phyloP scores from a whole-genome alignment of 1,140 invertebrate genomes.

The Atta texana region DNA sequence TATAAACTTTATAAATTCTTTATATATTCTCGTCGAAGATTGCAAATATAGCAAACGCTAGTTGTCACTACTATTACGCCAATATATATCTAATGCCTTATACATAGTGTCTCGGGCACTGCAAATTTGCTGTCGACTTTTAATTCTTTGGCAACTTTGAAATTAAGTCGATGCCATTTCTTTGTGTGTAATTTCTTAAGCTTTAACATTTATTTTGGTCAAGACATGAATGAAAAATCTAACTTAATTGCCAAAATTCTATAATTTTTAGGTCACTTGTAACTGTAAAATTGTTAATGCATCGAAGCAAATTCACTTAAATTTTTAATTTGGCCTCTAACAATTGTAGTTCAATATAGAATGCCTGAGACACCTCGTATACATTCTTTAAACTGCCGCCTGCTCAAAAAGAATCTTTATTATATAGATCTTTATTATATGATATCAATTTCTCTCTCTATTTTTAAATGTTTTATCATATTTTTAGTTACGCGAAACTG shows the following conservation, averaged over 20 bases:
- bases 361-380: conserved; percentile 7
- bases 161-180: conserved; percentile 1
- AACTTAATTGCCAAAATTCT: conserved; percentile 4
- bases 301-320: conserved; percentile 18
- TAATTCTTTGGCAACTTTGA: conserved; percentile 24
- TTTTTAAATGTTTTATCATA: conserved; percentile 61
- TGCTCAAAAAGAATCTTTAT: conserved; percentile 69
- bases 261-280: neutral
- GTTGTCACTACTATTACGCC: conserved; percentile 62
- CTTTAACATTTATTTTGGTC: conserved; percentile 20
- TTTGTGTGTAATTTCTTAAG: neutral
- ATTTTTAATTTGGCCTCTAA: conserved; percentile 25
- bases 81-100: conserved; percentile 57
- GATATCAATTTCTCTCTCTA: conserved; percentile 59
- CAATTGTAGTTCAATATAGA: neutral
- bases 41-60: conserved; percentile 65
- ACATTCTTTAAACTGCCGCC: conserved; percentile 63
- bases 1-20: conserved; percentile 60
- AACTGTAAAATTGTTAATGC: neutral
- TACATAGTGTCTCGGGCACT: conserved; percentile 59
- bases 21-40: conserved; percentile 64
- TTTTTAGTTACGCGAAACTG: conserved; percentile 63
- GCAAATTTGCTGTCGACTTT: neutral
- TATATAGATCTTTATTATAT: conserved; percentile 27
- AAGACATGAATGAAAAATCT: neutral